These are phyloP conservation scores for Metridium senile DNA, from an alignment of 92 coral and sea anemone genomes.

Conservation along the genomic window DNA sequence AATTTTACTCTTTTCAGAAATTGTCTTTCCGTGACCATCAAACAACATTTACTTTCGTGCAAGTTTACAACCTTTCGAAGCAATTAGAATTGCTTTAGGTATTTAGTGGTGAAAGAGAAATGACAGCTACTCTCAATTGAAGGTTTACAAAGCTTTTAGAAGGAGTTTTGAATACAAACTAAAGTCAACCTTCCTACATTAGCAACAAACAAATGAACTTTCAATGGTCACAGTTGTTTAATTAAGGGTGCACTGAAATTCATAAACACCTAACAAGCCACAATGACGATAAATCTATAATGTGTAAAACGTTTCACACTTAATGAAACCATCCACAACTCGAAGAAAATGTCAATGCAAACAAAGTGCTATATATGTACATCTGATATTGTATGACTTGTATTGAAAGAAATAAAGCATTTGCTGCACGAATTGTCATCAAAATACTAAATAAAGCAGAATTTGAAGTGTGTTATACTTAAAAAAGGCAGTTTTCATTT, in stretches of 20 bases:
- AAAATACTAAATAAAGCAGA: not conserved
- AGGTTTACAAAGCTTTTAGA: not conserved
- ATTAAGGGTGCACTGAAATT: not conserved
- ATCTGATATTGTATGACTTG: not conserved
- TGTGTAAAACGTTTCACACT: conserved; percentile 19
- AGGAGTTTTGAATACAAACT: too few species aligned
- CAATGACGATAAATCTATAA: not conserved
- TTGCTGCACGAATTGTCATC: not conserved
- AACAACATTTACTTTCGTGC: not conserved
- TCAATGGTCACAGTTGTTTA: not conserved
- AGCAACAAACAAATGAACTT: conserved; percentile 3
- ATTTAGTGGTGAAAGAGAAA: conserved; percentile 11
- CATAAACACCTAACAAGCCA: not conserved
- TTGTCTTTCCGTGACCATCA: not conserved
- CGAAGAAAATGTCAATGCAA: not conserved
- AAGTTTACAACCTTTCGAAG: not conserved
- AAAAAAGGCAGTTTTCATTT: not conserved
- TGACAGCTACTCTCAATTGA: not conserved
- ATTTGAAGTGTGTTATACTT: not conserved
- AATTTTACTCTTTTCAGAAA: not conserved
- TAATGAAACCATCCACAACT: not conserved
- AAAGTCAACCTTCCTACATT: not conserved
- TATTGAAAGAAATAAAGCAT: not conserved
- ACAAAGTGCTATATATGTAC: not conserved
- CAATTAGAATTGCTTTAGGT: conserved; percentile 1